Evolutionary conservation across 2,797 vertebrate genomes (phyloP).

Genomic region (Chiroxiphia lanceolata): DNA sequence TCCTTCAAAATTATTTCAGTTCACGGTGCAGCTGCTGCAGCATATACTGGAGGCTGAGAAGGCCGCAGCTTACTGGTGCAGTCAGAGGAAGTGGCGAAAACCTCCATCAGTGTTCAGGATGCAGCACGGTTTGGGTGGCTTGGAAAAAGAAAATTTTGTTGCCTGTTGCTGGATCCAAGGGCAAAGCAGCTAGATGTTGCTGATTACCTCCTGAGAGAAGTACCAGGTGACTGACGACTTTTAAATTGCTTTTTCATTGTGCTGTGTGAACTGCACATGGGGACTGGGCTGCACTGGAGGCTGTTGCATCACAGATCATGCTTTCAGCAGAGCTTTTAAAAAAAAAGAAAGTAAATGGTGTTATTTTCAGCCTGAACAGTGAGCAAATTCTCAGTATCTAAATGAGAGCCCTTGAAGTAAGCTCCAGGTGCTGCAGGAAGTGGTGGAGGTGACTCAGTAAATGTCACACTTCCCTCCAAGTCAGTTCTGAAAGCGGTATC

Average conservation of each 20-base stretch:
- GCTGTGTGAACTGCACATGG: neutral
- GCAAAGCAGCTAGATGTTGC: neutral
- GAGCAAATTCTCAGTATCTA: slow-evolving; percentile 61
- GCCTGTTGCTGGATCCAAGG: neutral
- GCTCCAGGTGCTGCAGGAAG: slow-evolving; percentile 63
- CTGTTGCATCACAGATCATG: slow-evolving; percentile 52
- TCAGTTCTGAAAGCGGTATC: slow-evolving; percentile 28
- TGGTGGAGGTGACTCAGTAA: slow-evolving; percentile 64
- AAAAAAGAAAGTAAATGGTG: slow-evolving; percentile 55
- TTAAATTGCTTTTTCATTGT: neutral
- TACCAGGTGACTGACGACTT: slow-evolving; percentile 29
- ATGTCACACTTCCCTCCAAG: slow-evolving; percentile 55
- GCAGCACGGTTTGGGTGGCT: neutral
- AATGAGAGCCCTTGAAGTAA: slow-evolving; percentile 59
- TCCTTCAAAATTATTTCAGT: neutral
- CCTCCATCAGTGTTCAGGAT: neutral
- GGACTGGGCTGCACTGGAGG: neutral
- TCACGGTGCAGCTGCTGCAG: neutral
- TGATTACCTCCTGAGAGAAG: slow-evolving; percentile 19
- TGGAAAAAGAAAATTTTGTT: slow-evolving; percentile 9
- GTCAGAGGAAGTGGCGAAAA: neutral
- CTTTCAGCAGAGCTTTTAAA: slow-evolving; percentile 47
- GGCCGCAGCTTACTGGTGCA: neutral
- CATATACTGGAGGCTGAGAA: neutral
- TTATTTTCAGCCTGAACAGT: slow-evolving; percentile 50